Evolutionary conservation across 2,888 invertebrate genomes (phyloP), one percentile per base, ranked within the genome.

Genomic region (Agrochola litura): DNA sequence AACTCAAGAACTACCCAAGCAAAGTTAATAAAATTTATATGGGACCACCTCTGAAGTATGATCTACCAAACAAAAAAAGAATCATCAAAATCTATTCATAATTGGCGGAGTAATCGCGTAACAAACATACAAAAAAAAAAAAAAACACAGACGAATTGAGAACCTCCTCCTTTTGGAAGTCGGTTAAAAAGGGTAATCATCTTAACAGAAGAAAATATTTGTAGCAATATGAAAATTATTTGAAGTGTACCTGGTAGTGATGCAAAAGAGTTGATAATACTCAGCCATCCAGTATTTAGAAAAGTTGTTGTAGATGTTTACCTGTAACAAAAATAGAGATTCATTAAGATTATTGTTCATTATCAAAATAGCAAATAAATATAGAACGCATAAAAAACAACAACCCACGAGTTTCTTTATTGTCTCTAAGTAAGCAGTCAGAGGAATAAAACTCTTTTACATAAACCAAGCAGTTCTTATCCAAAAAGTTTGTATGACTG

Each of bases 311-410:
- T 58, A 43, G 12, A 25, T 61, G 46, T 66, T 73, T 83, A 84
- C 83, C 81, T 81, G 84, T 43, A 83, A 84, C 83, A 83, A 81
- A 81, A 71, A 68, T 30, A 69, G 0, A 22, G 0, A 25, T 19
- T 16, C 9, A 16, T 79, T 19, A 30, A 54, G 0, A 46, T 30
- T 43, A 6, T 58, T 0, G 1, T 46, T 68, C 10, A 52, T 1
- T 37, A 61, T 19, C 5, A 54, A 25, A 56, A 37, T 4, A 56
- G 0, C 6, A 0, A 25, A 6, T n/a, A 54, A 30, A 1, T 12
- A n/a, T 3, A 43, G 49, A 71, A 16, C 10, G 5, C 22, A 46
- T n/a, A 16, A 30, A 9, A 30, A 30, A 41, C 2, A 30, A 67
- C 22, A 66, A 5, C 6, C n/a, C 25, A 16, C 2, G 10, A 41